Conservation (phyloP, 1,140 invertebrate species). For the Eupristina koningsbergeri region DNA sequence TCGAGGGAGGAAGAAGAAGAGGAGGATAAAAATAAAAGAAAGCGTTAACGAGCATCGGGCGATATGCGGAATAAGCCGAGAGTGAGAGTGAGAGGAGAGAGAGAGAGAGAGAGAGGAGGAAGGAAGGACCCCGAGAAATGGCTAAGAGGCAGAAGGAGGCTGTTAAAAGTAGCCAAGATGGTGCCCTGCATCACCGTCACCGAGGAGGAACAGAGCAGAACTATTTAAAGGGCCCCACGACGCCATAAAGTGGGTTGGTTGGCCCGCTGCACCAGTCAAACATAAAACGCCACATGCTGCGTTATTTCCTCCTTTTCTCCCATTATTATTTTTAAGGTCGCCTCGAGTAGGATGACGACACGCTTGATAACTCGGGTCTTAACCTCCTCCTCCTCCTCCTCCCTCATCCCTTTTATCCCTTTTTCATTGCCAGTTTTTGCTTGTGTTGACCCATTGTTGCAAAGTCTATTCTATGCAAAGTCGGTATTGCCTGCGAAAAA, state of each 20-base stretch:
- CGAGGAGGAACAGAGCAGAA: slow-evolving; percentile 1
- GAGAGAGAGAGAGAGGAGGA: slow-evolving; percentile 18
- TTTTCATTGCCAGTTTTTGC: neutral
- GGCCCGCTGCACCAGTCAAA: slow-evolving; percentile 25
- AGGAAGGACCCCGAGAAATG: no score
- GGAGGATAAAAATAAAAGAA: no score
- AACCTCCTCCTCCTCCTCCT: neutral
- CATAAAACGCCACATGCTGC: slow-evolving; percentile 47
- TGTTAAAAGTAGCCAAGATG: slow-evolving; percentile 28
- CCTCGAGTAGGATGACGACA: slow-evolving; percentile 2
- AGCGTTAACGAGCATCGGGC: slow-evolving; percentile 18
- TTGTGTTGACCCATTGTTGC: neutral
- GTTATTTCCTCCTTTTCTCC: slow-evolving; percentile 18
- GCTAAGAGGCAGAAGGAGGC: no score
- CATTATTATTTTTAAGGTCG: slow-evolving; percentile 43
- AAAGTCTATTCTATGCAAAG: no score
- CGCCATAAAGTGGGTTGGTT: slow-evolving; percentile 23
- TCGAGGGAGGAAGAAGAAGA: no score
- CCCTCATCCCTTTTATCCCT: neutral
- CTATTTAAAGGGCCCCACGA: slow-evolving; percentile 43
- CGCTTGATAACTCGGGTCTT: neutral
- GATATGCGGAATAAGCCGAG: slow-evolving; percentile 18
- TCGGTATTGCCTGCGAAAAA: no score
- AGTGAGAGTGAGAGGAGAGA: neutral
- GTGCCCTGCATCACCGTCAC: neutral